phyloP scores from a whole-genome alignment of 2,888 invertebrate genomes.

The Pollenia griseotomentosa region DNA sequence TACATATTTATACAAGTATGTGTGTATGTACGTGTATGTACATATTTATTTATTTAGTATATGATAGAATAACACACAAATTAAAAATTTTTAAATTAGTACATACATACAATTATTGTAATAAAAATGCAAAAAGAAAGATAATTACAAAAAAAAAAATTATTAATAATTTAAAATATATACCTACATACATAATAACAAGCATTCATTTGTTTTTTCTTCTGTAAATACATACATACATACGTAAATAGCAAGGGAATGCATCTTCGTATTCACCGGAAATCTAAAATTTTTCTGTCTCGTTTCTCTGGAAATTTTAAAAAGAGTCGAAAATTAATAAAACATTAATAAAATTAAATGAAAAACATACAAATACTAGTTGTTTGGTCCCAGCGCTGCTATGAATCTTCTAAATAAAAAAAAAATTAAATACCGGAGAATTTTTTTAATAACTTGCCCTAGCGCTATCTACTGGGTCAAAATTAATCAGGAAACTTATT shows the following conservation, averaged over 20 bases:
- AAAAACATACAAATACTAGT: too few relatives aligned
- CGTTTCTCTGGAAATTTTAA: too few relatives aligned
- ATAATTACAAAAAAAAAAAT: neutral
- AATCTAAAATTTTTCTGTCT: too few relatives aligned
- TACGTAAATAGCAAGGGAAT: neutral
- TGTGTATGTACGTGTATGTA: neutral
- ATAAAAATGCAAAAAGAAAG: slow-evolving; percentile 35
- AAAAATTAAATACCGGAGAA: too few relatives aligned
- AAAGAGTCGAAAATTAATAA: too few relatives aligned
- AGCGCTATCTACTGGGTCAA: too few relatives aligned
- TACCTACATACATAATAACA: slow-evolving; percentile 8
- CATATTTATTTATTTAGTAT: neutral
- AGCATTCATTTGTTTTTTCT: neutral
- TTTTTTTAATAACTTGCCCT: too few relatives aligned
- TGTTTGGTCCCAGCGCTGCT: too few relatives aligned
- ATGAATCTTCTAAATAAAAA: too few relatives aligned
- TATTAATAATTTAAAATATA: slow-evolving; percentile 3
- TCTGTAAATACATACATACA: neutral
- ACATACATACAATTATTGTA: slow-evolving; percentile 60
- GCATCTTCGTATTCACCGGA: neutral
- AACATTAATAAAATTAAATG: too few relatives aligned
- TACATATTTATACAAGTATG: neutral
- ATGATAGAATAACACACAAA: neutral
- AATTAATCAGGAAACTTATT: too few relatives aligned
- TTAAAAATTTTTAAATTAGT: slow-evolving; percentile 48